phyloP scores from a whole-genome alignment of 2,888 invertebrate genomes.

The Alsophila aescularia region DNA sequence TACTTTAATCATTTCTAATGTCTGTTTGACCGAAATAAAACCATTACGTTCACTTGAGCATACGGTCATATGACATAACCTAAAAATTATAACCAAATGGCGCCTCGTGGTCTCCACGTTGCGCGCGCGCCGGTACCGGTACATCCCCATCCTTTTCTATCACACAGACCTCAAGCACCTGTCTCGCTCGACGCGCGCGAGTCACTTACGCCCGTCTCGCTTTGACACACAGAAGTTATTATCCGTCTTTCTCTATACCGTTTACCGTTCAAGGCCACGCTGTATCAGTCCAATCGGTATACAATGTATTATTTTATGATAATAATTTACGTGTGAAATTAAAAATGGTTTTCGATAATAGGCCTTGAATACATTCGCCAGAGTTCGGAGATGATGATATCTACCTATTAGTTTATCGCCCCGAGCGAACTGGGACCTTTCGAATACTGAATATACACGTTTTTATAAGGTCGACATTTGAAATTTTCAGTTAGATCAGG shows the following conservation, averaged over 20 bases:
- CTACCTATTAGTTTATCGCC: too few species aligned
- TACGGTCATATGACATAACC: conserved; percentile 57
- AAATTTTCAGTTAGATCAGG: too few species aligned
- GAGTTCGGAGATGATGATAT: background rate
- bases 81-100: conserved; percentile 49
- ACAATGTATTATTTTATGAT: conserved; percentile 35
- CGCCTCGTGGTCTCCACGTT: conserved; percentile 66
- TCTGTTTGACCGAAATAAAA: background rate
- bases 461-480: too few species aligned
- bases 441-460: too few species aligned
- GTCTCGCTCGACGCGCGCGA: background rate
- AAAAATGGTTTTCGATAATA: conserved; percentile 24
- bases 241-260: conserved; percentile 24
- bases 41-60: conserved; percentile 19
- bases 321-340: conserved; percentile 29
- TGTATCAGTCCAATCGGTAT: conserved; percentile 30
- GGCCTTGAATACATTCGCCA: conserved; percentile 12
- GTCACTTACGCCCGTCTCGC: conserved; percentile 35
- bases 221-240: conserved; percentile 31
- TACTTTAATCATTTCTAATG: too few species aligned
- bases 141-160: conserved; percentile 38
- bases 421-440: too few species aligned
- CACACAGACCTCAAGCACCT: background rate
- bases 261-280: conserved; percentile 35
- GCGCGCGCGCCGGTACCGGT: conserved; percentile 60